Evolutionary conservation across 2,113 vertebrate genomes (phyloP), one percentile per base, ranked within the genome.

Genomic region (Vulpes vulpes): DNA sequence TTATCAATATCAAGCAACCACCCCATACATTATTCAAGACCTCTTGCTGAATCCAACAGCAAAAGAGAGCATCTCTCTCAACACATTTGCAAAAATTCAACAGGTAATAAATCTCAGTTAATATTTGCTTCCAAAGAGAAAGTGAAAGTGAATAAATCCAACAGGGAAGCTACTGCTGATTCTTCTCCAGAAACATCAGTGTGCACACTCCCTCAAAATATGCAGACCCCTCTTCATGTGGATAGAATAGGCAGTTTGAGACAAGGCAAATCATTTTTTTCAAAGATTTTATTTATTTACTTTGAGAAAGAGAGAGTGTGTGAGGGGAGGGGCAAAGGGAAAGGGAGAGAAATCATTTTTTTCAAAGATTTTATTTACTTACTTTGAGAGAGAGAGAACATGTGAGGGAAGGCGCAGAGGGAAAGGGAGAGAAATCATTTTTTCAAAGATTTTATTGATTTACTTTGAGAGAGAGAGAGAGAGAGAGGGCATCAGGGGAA

Each of bases 11-110:
- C 23, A 55, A 95, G n/a, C 38, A 90, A 65, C 43, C 64, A 78
- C 16, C 5, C 35, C 11, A 51, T 73, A 57, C 27, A 92, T 96
- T 96, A 96, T 97, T 96, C 87, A 97, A 94, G 76, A 80, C 74
- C 64, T 92, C 94, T 55, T 78, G 43, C 92, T 87, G 55, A 74
- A 76, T 53, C 64, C 11, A 35, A 67, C 14, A 59, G 59, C 69
- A 64, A 80, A 64, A 80, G 59, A 80, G 11, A 97, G 64, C 38
- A 43, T 43, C 27, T 43, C 80, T 80, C 30, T 89, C 69, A 82
- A 84, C 22, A 78, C 49, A 89, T 94, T 62, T 89, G 78, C 87
- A 97, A 78, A 93, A 96, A 15, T n/a, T 94, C 60, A 97, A 59
- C 55, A 93, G 43, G 59, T 69, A 64, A 93, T 55, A 95, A 73